These are phyloP conservation scores for Tenthredo notha DNA, from an alignment of 2,888 invertebrate genomes.

Conservation along the genomic window DNA sequence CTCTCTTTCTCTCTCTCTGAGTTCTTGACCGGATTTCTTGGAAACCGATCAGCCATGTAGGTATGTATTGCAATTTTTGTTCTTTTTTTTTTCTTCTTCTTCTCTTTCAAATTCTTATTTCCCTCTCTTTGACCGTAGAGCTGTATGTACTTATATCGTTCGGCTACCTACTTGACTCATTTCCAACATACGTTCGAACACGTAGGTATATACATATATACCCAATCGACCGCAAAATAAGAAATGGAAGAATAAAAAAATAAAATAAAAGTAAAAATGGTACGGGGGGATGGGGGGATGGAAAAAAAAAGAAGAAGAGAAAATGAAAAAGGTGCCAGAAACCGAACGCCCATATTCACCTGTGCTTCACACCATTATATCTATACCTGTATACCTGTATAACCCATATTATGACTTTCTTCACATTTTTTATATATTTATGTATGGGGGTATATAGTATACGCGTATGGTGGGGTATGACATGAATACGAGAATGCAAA, in stretches of 20 bases:
- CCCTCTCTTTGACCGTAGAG: not conserved
- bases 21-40: constrained; percentile 21
- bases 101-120: not conserved
- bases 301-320: not conserved
- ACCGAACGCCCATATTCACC: not conserved
- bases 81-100: not conserved
- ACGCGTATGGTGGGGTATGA: not conserved
- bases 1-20: not conserved
- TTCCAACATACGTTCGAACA: not conserved
- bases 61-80: constrained; percentile 21
- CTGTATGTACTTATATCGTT: not conserved
- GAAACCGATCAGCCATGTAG: constrained; percentile 41
- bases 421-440: not conserved
- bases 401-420: not conserved
- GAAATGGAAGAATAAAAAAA: not conserved
- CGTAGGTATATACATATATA: not conserved
- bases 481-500: not conserved
- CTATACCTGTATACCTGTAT: not conserved
- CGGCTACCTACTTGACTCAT: not conserved
- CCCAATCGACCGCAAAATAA: not conserved
- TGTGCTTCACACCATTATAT: not conserved
- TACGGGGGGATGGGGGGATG: not conserved
- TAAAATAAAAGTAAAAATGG: not conserved
- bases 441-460: no score
- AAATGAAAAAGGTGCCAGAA: not conserved